Evolutionary conservation across 92 coral and sea anemone species (phyloP), one percentile per base, ranked within the genome.

Genomic region (Actinernus sp.): DNA sequence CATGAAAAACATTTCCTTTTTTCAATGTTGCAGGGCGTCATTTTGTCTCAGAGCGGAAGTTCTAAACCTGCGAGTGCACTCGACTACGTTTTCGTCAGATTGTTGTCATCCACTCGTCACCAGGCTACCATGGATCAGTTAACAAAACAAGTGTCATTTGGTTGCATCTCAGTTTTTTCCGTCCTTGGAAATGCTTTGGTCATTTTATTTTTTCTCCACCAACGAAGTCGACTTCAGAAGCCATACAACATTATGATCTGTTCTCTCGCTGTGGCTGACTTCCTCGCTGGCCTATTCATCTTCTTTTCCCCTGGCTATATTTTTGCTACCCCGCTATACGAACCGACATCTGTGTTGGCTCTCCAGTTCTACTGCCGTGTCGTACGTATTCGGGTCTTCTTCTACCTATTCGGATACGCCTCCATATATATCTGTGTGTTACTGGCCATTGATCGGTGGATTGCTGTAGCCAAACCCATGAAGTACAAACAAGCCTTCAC

Each of bases 371-470:
- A 65, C 44, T 91, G 97, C 37, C 65, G 58, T 19, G 71, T 79
- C 20, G 46, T 91, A 20, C 87, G 85, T 65, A 63, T 74, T 9
- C 84, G 87, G 0, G 41, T 70, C 29, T 29, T 81, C 26, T 44
- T 82, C 31, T 91, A 86, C 52, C 69, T 81, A 6, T 63, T 87
- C 24, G 93, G 97, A 43, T 71, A 79, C 31, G 83, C 86, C 19
- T 91, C 93, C 22, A 66, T 86, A 24, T 77, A 91, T 58, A 57
- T 84, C 24, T 76, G 88, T 61, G 45, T 78, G 11, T 66, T 74
- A 48, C 60, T 91, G 48, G 78, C 97, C 10, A 27, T 82, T 18
- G 97, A 91, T 38, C 93, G 93, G 4, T 91, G 97, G 93, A 55
- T 76, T 31, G 97, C 97, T 10, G 97, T 90, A 5, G 76, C 61